These are phyloP conservation scores for Megalops atlanticus DNA, from an alignment of 2,113 vertebrate genomes.

Conservation along the genomic window DNA sequence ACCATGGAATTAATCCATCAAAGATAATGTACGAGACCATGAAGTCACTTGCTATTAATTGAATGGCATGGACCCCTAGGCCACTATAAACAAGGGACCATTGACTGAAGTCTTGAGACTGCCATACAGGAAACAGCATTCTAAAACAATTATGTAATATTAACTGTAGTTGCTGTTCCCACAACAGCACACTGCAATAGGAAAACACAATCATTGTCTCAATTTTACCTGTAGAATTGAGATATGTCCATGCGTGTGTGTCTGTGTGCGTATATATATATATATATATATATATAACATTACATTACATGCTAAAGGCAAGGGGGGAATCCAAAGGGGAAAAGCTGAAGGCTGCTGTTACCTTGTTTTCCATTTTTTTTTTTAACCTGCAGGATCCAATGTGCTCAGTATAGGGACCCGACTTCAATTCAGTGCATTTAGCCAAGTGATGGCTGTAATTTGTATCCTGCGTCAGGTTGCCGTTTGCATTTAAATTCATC, in stretches of 20 bases:
- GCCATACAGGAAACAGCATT: background rate
- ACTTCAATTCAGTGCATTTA: slow-evolving; percentile 63
- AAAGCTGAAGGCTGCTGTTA: slow-evolving; percentile 47
- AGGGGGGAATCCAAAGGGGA: too few species aligned
- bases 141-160: background rate
- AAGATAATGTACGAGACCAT: background rate
- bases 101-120: background rate
- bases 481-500: slow-evolving; percentile 68
- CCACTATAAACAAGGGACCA: background rate
- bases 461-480: slow-evolving; percentile 54
- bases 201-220: too few species aligned
- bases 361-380: slow-evolving; percentile 50
- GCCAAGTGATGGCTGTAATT: slow-evolving; percentile 61
- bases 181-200: too few species aligned
- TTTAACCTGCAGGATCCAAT: slow-evolving; percentile 39
- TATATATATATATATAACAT: too few species aligned
- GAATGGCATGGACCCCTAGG: background rate
- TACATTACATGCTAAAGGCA: too few species aligned
- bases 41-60: background rate
- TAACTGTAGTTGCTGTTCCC: background rate
- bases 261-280: background rate
- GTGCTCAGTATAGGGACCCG: slow-evolving; percentile 48
- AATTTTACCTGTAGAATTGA: too few species aligned
- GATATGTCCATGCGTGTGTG: background rate
- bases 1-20: slow-evolving; percentile 12